phyloP scores from a whole-genome alignment of 64 coral and sea anemone species.

The Stichodactyla mertensii region DNA sequence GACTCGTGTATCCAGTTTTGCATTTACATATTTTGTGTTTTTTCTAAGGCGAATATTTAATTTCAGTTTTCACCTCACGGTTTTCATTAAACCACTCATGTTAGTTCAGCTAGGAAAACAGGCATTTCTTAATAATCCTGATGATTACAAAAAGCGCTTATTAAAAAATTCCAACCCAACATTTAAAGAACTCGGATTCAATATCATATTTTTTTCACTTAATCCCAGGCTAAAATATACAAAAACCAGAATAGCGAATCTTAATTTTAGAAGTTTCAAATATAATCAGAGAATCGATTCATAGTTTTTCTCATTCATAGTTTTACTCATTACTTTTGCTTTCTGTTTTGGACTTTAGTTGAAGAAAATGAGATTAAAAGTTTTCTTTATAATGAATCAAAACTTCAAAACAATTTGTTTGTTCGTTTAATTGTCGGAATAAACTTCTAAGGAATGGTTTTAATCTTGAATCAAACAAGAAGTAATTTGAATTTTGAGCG shows the following conservation, averaged over 20 bases:
- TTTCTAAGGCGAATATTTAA: neutral
- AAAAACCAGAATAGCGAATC: too few species aligned
- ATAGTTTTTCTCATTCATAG: too few species aligned
- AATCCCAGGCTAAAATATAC: too few species aligned
- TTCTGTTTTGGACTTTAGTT: neutral
- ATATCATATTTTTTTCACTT: too few species aligned
- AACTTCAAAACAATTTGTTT: neutral
- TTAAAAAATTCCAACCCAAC: slow-evolving; percentile 3
- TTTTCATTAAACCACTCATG: slow-evolving; percentile 23
- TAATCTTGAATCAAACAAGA: slow-evolving; percentile 17
- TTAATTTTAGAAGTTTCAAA: too few species aligned
- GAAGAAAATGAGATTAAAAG: neutral
- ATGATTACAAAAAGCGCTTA: neutral
- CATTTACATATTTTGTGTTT: neutral
- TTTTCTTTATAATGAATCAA: neutral
- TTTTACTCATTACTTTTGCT: neutral
- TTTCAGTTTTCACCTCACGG: neutral
- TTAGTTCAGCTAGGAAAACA: slow-evolving; percentile 13
- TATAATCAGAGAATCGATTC: too few species aligned
- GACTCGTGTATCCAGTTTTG: neutral
- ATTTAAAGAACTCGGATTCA: neutral
- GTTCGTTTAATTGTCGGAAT: neutral
- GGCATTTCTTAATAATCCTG: neutral
- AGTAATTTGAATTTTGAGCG: neutral
- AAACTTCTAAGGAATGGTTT: slow-evolving; percentile 12